Evolutionary conservation across 2,888 invertebrate species (phyloP), one percentile per base, ranked within the genome.

Genomic region (Apantesis nais): DNA sequence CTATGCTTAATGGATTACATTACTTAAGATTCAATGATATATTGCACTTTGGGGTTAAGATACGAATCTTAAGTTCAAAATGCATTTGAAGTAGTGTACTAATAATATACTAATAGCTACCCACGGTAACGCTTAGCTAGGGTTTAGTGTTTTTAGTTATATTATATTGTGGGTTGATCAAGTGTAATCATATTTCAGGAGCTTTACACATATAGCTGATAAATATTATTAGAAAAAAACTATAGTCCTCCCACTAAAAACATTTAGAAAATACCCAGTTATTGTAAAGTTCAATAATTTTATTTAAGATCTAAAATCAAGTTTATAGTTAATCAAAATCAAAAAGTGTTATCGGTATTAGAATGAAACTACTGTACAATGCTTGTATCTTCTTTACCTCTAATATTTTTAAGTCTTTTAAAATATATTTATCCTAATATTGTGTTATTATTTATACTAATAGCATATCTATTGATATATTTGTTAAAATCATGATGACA

Each of bases 1-100:
- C 82, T 85, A 77, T 75, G 86, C 84, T 88, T 92, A 92, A 91
- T 90, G 87, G 84, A 82, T 81, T 78, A 72, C 77, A 81, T 82
- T 81, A 74, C 58, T 66, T 66, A 62, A 76, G 72, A 72, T 72
- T 73, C 75, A 81, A 79, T 74, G 68, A 77, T 41, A 65, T 68
- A 65, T 64, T 71, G 64, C 60, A 67, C 58, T 71, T 67, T 66
- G 19, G 44, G 31, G 62, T 63, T 29, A 25, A 39, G 52, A 29
- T 52, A 68, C 48, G n/a, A 52, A 52, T 52, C 48, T 52, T 52
- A 52, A 52, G 9, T 2, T n/a, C n/a, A 52, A 52, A 52, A 22
- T 61, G 19, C n/a, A 37, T 58, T 39, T 55, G 2, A 29, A 25
- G 62, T 58, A 58, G 16, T 16, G 2, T 58, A 29, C 58, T 58